Evolutionary conservation across 2,113 vertebrate genomes (phyloP).

Genomic region (Romanogobio albipinnatus): DNA sequence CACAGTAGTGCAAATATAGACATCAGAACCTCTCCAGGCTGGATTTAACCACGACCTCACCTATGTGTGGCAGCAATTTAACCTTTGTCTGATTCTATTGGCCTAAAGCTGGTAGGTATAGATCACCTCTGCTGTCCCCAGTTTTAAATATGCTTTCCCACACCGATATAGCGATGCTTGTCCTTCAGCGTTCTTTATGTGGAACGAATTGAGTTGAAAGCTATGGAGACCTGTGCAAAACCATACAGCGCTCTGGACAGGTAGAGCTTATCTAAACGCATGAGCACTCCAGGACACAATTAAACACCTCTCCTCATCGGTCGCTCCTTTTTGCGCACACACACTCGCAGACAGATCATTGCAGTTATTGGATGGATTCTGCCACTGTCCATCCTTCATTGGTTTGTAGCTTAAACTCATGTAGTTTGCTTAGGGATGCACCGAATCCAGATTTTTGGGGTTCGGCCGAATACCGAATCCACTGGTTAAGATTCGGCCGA

Average conservation of each 20-base stretch:
- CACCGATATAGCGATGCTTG: slow-evolving; percentile 41
- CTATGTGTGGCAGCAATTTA: background rate
- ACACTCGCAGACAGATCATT: slow-evolving; percentile 7
- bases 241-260: slow-evolving; percentile 53
- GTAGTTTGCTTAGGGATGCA: too few relatives aligned
- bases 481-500: too few relatives aligned
- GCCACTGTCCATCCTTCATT: background rate
- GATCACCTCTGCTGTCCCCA: slow-evolving; percentile 45
- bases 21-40: slow-evolving; percentile 28
- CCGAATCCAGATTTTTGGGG: too few relatives aligned
- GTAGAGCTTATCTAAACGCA: slow-evolving; percentile 66
- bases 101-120: slow-evolving; percentile 35
- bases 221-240: slow-evolving; percentile 58
- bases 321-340: background rate
- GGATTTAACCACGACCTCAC: slow-evolving; percentile 15
- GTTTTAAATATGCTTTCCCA: slow-evolving; percentile 43
- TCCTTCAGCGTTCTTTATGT: slow-evolving; percentile 69
- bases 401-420: background rate
- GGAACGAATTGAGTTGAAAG: slow-evolving; percentile 60
- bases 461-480: too few relatives aligned
- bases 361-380: slow-evolving; percentile 22
- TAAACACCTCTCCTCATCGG: slow-evolving; percentile 63
- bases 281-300: slow-evolving; percentile 62
- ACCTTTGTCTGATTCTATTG: slow-evolving; percentile 17
- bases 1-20: background rate